A percentile compares a stretch with the other conserved stretches of the same genome.
phyloP scores from a whole-genome alignment of 2,113 vertebrate genomes.

The Hyperopisus bebe region DNA sequence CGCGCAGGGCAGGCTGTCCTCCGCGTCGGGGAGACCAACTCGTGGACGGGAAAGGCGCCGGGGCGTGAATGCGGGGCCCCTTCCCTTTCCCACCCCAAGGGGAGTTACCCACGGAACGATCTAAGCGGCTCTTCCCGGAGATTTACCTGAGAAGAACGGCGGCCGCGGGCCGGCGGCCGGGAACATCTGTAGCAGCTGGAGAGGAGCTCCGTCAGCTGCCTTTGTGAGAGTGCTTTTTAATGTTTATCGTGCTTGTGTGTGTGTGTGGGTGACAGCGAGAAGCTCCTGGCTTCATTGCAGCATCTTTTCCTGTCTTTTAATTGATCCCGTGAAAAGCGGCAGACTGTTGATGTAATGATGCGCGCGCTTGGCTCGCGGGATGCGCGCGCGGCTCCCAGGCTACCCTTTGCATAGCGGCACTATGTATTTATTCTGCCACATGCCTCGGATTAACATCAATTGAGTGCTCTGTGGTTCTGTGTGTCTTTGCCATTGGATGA shows the following conservation, averaged over 20 bases:
- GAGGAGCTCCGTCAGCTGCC: constrained; percentile 47
- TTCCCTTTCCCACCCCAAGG: neutral
- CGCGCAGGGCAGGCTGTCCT: neutral
- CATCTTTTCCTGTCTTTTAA: neutral
- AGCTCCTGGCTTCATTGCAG: neutral
- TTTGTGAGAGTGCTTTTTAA: constrained; percentile 23
- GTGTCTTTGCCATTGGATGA: neutral
- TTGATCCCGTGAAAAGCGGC: neutral
- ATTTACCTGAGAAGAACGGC: constrained; percentile 30
- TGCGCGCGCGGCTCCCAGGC: neutral
- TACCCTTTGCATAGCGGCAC: constrained; percentile 30
- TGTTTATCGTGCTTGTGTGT: constrained; percentile 24
- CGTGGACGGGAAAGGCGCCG: constrained; percentile 15
- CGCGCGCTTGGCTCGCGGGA: neutral
- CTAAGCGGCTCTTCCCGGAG: neutral
- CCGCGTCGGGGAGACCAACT: neutral
- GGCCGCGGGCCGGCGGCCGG: constrained; percentile 17
- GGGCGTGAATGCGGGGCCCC: neutral
- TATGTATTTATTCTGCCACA: neutral
- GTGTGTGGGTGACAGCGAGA: neutral
- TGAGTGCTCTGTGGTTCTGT: neutral
- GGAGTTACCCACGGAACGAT: neutral
- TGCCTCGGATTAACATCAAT: neutral
- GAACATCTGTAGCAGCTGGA: constrained; percentile 19
- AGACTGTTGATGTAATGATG: neutral